Evolutionary conservation across 2,888 invertebrate species (phyloP), one percentile per base, ranked within the genome.

Genomic region (Syrista parreyssii): DNA sequence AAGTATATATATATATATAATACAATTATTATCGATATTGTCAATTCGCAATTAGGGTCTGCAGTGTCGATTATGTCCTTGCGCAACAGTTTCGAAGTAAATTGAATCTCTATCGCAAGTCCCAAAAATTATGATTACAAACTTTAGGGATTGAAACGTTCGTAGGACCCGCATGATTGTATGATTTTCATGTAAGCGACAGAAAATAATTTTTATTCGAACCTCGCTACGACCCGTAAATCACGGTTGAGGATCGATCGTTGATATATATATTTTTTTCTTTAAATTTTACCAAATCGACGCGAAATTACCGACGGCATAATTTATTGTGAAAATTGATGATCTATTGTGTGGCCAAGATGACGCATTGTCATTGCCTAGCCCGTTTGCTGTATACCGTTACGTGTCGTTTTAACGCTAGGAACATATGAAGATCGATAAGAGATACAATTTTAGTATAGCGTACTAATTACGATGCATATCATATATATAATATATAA

Each of bases 11-110:
- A 77, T 30, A 77, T 69, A 76, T 36, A 79, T 76, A 75, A 79
- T 72, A 73, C 69, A 78, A 75, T 76, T 75, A 75, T 80, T 86
- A 82, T 86, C 79, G 79, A 81, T 83, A 81, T 84, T 79, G 85
- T 84, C 84, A 85, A 84, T 86, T 85, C 81, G 80, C 82, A 80
- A 82, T 80, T 31, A 55, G 9, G 23, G 55, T 9, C 55, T 55
- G 55, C 55, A 55, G 23, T 9, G 55, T 55, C 55, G 55, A 55
- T 9, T 55, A 0, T 55, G 9, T 55, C 23, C 2, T 23, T 55
- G 55, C 55, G 23, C 55, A 55, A 23, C 4, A 55, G 55, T 55
- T 23, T 23, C 23, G 0, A 55, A 2, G 55, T 55, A 55, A 55
- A 23, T 23, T 2, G 23, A 55, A 55, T 55, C 55, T 55, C 55